Evolutionary conservation across 2,888 invertebrate genomes (phyloP).

Genomic region (Platerodrilus igneus): DNA sequence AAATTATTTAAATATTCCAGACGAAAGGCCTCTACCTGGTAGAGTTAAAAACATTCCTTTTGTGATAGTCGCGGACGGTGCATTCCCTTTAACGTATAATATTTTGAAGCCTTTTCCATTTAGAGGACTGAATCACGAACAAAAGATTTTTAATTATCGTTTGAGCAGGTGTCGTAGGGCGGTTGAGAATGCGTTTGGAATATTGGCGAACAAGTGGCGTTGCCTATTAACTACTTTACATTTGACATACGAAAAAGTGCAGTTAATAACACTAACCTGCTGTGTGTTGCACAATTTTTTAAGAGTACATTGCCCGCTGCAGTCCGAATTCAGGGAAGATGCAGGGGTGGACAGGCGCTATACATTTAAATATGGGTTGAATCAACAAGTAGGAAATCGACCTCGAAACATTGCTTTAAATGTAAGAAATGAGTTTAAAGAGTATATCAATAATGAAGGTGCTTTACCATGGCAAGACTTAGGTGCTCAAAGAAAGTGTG

Average conservation of each 20-base stretch:
- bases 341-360: conserved; percentile 6
- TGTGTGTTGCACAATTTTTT: too few relatives aligned
- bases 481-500: too few relatives aligned
- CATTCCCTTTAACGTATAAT: conserved; percentile 31
- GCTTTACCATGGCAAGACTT: not conserved
- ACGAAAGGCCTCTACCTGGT: conserved; percentile 20
- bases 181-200: conserved; percentile 23
- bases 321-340: too few relatives aligned
- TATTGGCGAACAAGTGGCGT: conserved; percentile 21
- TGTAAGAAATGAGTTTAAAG: not conserved
- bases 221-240: conserved; percentile 17
- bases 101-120: conserved; percentile 32
- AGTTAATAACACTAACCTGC: too few relatives aligned
- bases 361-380: not conserved
- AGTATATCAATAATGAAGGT: not conserved
- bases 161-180: conserved; percentile 21
- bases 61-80: conserved; percentile 30
- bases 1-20: conserved; percentile 25
- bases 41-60: conserved; percentile 11
- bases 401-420: not conserved
- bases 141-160: conserved; percentile 34
- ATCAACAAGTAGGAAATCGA: not conserved
- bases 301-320: too few relatives aligned
- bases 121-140: conserved; percentile 27
- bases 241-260: too few relatives aligned